Percentiles rank a stretch among this genome's conserved stretches.
Conservation (phyloP, 2,797 vertebrate species). For the Scolopax bukidnonensis region DNA sequence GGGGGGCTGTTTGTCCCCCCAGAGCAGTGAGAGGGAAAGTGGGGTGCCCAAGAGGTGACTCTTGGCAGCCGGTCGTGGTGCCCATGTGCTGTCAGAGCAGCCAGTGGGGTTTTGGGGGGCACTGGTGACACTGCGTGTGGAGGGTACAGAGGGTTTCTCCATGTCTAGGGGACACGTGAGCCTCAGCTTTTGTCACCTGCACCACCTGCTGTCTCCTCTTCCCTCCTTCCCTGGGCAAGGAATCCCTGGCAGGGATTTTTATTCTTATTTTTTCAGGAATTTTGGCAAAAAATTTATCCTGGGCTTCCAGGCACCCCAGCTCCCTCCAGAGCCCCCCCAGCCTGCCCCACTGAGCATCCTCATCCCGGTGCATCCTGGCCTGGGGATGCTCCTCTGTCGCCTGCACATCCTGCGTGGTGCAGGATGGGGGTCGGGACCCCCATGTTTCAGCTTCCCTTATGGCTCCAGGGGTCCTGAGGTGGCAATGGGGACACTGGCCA, state of each 20-base stretch:
- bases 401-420: fast-evolving
- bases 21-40: neutral
- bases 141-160: neutral
- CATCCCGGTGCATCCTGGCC: fast-evolving
- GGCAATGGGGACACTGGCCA: fast-evolving
- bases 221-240: neutral
- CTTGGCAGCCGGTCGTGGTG: fast-evolving
- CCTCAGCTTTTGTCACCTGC: neutral
- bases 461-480: neutral
- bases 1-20: neutral
- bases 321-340: neutral
- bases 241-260: neutral
- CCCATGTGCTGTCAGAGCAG: fast-evolving
- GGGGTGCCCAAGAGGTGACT: too few relatives aligned
- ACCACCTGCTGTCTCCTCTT: fast-evolving
- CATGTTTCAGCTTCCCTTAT: fast-evolving
- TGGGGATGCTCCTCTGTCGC: neutral
- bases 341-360: neutral
- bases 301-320: neutral
- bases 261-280: neutral
- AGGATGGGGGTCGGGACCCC: fast-evolving
- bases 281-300: neutral
- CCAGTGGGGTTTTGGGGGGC: fast-evolving
- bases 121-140: neutral
- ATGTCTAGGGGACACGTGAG: fast-evolving